These are phyloP conservation scores for Zosterops borbonicus DNA, from an alignment of 2,113 vertebrate genomes.

Conservation along the genomic window DNA sequence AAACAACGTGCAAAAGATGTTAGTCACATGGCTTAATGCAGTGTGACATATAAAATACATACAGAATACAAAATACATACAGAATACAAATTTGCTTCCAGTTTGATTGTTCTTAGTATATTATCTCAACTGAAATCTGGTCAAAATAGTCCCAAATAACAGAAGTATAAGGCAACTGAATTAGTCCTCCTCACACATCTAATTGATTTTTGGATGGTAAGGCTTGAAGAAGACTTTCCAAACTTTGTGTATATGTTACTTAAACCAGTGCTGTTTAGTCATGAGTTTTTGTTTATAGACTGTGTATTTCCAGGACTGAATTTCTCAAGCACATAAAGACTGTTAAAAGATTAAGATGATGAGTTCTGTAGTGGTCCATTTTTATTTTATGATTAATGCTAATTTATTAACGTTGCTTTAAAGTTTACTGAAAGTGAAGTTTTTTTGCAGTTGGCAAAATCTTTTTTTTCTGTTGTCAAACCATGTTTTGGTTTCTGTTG, in stretches of 20 bases:
- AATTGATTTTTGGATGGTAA: slow-evolving; percentile 60
- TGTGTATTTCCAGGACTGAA: slow-evolving; percentile 55
- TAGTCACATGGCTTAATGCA: not conserved
- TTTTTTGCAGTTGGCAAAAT: not conserved
- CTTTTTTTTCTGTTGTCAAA: not conserved
- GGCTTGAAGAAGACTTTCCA: slow-evolving; percentile 45
- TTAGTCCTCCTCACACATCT: not conserved
- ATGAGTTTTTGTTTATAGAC: slow-evolving; percentile 41
- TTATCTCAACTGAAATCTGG: not conserved
- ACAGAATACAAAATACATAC: not conserved
- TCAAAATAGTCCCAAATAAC: not conserved
- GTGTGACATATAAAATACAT: not conserved
- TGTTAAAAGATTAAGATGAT: slow-evolving; percentile 36
- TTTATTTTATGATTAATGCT: slow-evolving; percentile 47
- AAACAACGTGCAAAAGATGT: not conserved
- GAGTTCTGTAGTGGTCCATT: slow-evolving; percentile 7
- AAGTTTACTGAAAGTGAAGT: not conserved
- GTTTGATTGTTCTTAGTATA: not conserved
- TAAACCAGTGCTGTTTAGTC: not conserved
- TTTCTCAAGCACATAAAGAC: slow-evolving; percentile 51
- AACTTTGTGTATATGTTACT: slow-evolving; percentile 57
- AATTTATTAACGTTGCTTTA: slow-evolving; percentile 16
- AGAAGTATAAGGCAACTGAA: not conserved
- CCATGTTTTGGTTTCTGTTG: not conserved
- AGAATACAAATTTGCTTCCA: not conserved